Evolutionary conservation across 1,140 invertebrate species (phyloP), one percentile per base, ranked within the genome.

Genomic region (Pseudomyrmex pallidus): DNA sequence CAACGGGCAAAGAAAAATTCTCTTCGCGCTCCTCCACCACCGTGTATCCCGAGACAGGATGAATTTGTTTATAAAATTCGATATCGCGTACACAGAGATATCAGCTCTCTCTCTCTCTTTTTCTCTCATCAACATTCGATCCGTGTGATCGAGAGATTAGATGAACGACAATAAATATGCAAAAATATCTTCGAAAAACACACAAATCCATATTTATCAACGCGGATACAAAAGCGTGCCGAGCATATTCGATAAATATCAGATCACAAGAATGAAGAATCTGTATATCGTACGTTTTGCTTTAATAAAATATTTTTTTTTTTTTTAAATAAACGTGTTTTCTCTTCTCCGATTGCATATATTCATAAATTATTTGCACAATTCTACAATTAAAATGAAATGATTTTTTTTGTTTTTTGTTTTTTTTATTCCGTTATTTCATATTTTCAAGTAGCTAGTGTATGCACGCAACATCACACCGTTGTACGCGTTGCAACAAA

Each of bases 51-150:
- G 54, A 68, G 52, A 77, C 48, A 20, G 52, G 48, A 17, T 35
- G 5, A 68, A 10, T 68, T 68, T 68, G 54, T 80, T 80, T 48
- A 59, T 72, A 50, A 80, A 70, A 80, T 80, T 80, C n/a, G 7
- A 56, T 56, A 59, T 80, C 46, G 22, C 25, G 12, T 20, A 80
- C 1, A 17, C 3, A 25, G 13, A 48, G 70, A 54, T 25, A 17
- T 59, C 44, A 56, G 59, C 48, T 50, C 76, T 54, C n/a, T n/a
- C n/a, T n/a, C n/a, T n/a, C n/a, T n/a, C n/a, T n/a, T n/a, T n/a
- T n/a, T n/a, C n/a, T n/a, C 67, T 46, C 22, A 13, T 59, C 15
- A 22, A 50, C 5, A 22, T 70, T 72, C 20, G 15, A 48, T 57
- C 17, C 17, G 4, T 22, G 5, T 20, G 20, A 61, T 35, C 63